These are phyloP conservation scores for Hyles lineata DNA, from an alignment of 2,888 invertebrate species.

Conservation along the genomic window DNA sequence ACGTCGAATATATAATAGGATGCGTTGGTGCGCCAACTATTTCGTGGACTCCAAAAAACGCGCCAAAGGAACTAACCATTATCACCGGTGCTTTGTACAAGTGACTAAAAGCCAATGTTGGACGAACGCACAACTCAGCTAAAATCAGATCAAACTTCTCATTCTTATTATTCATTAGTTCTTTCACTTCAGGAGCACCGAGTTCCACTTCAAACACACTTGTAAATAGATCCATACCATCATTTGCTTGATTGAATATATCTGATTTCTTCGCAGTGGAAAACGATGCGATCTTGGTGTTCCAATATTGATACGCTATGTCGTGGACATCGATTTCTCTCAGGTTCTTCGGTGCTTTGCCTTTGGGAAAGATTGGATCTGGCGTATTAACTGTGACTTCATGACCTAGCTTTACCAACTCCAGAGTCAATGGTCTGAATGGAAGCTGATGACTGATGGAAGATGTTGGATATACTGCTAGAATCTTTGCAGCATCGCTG, in stretches of 20 bases:
- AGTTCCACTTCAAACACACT: background rate
- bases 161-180: background rate
- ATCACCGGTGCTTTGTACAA: constrained; percentile 48
- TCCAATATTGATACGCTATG: constrained; percentile 49
- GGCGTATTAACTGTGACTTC: constrained; percentile 61
- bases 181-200: background rate
- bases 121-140: background rate
- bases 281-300: too few relatives aligned
- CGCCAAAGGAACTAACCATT: constrained; percentile 52
- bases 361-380: constrained; percentile 32
- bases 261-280: background rate
- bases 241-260: background rate
- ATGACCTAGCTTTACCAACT: constrained; percentile 64
- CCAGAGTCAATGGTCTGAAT: constrained; percentile 56
- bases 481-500: constrained; percentile 10
- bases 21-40: constrained; percentile 52
- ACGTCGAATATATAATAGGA: constrained; percentile 52
- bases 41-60: constrained; percentile 38
- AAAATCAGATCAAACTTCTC: background rate
- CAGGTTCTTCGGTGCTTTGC: constrained; percentile 48
- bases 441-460: constrained; percentile 45
- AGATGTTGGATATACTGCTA: constrained; percentile 28
- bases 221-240: background rate
- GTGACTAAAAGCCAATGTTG: background rate
- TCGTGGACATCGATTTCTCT: constrained; percentile 62